These are phyloP conservation scores for Actenoides hombroni DNA, from an alignment of 2,113 vertebrate genomes.

Conservation along the genomic window DNA sequence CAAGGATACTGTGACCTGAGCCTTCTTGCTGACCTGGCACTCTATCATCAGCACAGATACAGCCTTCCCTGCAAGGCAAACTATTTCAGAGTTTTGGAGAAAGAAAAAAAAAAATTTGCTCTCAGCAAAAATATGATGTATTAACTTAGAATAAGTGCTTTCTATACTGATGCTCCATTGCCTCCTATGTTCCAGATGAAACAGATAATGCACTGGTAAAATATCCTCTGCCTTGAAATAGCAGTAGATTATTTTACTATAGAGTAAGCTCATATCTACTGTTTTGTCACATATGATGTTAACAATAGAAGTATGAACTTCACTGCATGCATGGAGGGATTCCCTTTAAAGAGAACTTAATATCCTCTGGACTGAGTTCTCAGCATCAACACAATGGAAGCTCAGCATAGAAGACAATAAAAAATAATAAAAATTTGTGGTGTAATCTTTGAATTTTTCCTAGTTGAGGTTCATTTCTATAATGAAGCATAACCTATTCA, in stretches of 20 bases:
- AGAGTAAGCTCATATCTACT: neutral
- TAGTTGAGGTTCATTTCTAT: neutral
- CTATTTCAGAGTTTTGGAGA: neutral
- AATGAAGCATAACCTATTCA: neutral
- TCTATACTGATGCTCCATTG: neutral
- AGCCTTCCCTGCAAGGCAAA: neutral
- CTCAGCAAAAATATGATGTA: neutral
- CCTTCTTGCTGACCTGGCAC: neutral
- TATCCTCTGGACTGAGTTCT: neutral
- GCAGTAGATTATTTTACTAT: neutral
- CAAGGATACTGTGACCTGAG: neutral
- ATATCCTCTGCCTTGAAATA: neutral
- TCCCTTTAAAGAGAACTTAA: neutral
- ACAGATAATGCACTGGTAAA: neutral
- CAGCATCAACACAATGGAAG: neutral
- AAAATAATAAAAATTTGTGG: fast-evolving
- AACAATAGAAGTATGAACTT: neutral
- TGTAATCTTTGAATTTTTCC: neutral
- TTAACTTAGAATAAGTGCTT: neutral
- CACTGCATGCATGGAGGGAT: neutral
- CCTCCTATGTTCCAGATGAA: neutral
- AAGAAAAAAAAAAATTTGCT: neutral
- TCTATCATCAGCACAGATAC: neutral
- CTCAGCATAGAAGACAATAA: neutral
- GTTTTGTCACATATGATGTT: neutral